phyloP scores from a whole-genome alignment of 2,797 vertebrate genomes.

The Eutrigla gurnardus region DNA sequence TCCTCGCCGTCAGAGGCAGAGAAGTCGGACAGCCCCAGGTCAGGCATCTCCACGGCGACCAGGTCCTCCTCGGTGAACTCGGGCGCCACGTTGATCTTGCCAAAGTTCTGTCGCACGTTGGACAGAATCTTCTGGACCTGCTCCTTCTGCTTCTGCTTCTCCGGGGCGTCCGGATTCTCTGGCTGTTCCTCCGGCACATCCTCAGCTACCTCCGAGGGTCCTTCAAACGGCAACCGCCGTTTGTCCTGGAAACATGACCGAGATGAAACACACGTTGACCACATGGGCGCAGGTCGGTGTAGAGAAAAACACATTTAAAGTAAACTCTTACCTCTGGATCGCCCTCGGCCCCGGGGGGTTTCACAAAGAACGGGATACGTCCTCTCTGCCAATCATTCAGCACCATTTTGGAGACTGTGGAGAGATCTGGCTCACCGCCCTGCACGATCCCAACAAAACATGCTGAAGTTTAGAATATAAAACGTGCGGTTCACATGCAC shows the following conservation, averaged over 20 bases:
- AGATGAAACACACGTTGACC: conserved; percentile 11
- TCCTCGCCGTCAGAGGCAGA: conserved; percentile 77
- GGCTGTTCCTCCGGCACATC: conserved; percentile 55
- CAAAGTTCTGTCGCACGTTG: conserved; percentile 93
- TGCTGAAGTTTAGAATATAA: conserved; percentile 5
- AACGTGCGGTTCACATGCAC: not conserved
- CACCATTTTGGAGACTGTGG: conserved; percentile 97
- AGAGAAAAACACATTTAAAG: fast-evolving
- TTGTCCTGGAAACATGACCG: conserved; percentile 52
- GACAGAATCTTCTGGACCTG: conserved; percentile 86
- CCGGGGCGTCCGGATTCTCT: conserved; percentile 38
- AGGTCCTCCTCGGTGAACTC: conserved; percentile 95
- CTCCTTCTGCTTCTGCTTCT: conserved; percentile 72
- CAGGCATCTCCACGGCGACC: conserved; percentile 90
- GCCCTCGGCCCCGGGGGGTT: conserved; percentile 89
- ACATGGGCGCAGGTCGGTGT: not conserved
- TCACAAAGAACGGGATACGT: conserved; percentile 97
- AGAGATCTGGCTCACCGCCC: conserved; percentile 96
- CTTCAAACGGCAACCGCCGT: conserved; percentile 44
- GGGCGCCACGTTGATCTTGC: conserved; percentile 93
- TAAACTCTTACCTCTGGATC: conserved; percentile 82
- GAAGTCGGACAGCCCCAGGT: conserved; percentile 83
- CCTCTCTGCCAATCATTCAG: conserved; percentile 99
- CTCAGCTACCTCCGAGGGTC: conserved; percentile 39
- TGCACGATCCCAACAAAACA: conserved; percentile 64